A percentile compares a stretch with the other conserved stretches of the same genome.
Evolutionary conservation across 2,888 invertebrate genomes (phyloP).

Genomic region (Lepetodrilus schrolli): DNA sequence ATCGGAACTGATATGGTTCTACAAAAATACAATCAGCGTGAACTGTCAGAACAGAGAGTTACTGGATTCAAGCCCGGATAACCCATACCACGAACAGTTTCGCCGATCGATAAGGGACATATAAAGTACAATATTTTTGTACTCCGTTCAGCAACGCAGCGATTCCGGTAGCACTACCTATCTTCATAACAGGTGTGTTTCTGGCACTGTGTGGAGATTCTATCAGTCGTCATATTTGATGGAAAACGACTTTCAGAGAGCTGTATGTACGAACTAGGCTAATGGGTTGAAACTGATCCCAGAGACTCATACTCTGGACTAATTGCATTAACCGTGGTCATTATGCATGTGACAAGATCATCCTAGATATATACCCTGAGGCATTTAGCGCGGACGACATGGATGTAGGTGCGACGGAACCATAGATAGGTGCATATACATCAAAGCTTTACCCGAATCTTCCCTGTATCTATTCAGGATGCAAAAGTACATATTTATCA

Average conservation of each 20-base stretch:
- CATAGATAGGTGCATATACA: too few species aligned
- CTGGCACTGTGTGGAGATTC: not conserved
- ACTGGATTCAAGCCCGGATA: not conserved
- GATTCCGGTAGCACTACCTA: not conserved
- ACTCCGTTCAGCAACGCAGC: not conserved
- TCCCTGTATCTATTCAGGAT: too few species aligned
- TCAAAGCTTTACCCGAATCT: too few species aligned
- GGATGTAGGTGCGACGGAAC: too few species aligned
- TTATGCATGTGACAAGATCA: too few species aligned
- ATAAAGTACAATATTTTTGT: not conserved
- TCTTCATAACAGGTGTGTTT: not conserved
- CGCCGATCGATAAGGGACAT: conserved; percentile 17
- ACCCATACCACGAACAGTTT: not conserved
- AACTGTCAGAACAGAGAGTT: not conserved
- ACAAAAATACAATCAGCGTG: conserved; percentile 24
- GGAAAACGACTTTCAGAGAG: not conserved
- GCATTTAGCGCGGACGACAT: too few species aligned
- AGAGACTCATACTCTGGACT: too few species aligned
- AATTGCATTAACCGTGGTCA: too few species aligned
- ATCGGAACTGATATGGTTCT: conserved; percentile 13
- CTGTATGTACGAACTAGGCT: not conserved
- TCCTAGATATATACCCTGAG: too few species aligned
- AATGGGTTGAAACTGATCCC: too few species aligned
- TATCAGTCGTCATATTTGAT: not conserved
- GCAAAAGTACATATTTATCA: too few species aligned